These are phyloP conservation scores for Ia io DNA, from an alignment of 2,113 vertebrate species.

Conservation along the genomic window DNA sequence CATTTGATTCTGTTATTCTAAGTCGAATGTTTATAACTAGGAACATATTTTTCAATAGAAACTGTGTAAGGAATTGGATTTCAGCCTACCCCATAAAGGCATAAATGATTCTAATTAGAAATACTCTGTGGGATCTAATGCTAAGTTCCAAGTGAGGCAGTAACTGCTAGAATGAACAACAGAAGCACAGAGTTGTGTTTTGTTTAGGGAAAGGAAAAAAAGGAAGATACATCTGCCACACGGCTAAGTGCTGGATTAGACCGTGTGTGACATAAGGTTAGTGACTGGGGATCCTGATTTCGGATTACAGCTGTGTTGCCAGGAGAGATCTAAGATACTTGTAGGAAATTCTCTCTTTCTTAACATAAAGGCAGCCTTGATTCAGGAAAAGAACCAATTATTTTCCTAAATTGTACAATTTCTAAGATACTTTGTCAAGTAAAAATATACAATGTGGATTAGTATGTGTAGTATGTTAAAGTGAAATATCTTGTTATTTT, in stretches of 20 bases:
- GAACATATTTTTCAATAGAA: slow-evolving; percentile 26
- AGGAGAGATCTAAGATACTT: not conserved
- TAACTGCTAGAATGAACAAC: not conserved
- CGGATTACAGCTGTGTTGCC: not conserved
- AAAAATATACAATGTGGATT: not conserved
- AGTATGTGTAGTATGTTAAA: not conserved
- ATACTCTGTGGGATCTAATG: not conserved
- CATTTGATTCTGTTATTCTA: slow-evolving; percentile 28
- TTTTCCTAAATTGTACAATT: not conserved
- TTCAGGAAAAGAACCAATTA: slow-evolving; percentile 1
- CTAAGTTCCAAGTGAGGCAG: not conserved
- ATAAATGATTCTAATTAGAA: not conserved
- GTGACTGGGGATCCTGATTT: not conserved
- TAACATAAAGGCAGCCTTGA: not conserved
- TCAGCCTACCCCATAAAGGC: not conserved
- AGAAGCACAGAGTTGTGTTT: slow-evolving; percentile 11
- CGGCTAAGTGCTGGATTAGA: not conserved
- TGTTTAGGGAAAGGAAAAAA: not conserved
- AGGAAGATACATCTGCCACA: not conserved
- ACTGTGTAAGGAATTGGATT: not conserved
- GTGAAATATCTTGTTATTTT: slow-evolving; percentile 31
- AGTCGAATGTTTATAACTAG: slow-evolving; percentile 32
- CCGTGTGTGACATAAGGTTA: not conserved
- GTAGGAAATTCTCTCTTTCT: not conserved
- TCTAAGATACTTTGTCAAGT: not conserved